These are phyloP conservation scores for Leiothrix lutea DNA, from an alignment of 2,113 vertebrate species.

Conservation along the genomic window DNA sequence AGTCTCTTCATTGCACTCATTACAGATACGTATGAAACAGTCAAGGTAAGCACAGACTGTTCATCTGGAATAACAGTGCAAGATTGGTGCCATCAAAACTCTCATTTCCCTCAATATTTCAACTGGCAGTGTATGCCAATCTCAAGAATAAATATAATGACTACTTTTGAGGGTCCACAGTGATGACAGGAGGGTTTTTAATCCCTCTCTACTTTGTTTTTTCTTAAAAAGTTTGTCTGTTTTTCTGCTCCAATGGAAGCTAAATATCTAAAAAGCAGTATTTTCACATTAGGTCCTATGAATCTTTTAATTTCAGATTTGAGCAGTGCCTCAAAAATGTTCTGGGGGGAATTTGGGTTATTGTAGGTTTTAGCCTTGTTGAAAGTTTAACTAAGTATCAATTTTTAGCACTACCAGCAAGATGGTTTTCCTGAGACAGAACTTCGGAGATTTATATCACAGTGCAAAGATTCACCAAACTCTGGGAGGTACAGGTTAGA, in stretches of 20 bases:
- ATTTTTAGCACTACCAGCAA: constrained; percentile 84
- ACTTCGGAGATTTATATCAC: constrained; percentile 83
- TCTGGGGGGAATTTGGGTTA: background rate
- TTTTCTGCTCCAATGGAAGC: background rate
- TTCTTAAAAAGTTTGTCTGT: background rate
- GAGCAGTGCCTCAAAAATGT: background rate
- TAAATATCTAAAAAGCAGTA: background rate
- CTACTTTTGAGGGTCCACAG: background rate
- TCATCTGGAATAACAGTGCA: background rate
- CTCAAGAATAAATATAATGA: background rate
- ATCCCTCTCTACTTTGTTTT: background rate
- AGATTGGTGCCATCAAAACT: background rate
- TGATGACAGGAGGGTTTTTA: background rate
- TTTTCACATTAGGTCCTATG: background rate
- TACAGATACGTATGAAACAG: constrained; percentile 92
- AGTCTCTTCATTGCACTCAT: constrained; percentile 95
- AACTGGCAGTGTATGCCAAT: background rate
- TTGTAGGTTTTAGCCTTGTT: background rate
- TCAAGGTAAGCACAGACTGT: constrained; percentile 81
- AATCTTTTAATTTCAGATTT: background rate
- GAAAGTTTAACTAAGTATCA: background rate
- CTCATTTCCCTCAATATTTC: background rate
- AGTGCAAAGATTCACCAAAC: constrained; percentile 84
- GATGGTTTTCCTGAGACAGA: constrained; percentile 82
- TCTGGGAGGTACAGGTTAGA: constrained; percentile 83